Evolutionary conservation across 2,888 invertebrate genomes (phyloP).

Genomic region (Lithophane socia): DNA sequence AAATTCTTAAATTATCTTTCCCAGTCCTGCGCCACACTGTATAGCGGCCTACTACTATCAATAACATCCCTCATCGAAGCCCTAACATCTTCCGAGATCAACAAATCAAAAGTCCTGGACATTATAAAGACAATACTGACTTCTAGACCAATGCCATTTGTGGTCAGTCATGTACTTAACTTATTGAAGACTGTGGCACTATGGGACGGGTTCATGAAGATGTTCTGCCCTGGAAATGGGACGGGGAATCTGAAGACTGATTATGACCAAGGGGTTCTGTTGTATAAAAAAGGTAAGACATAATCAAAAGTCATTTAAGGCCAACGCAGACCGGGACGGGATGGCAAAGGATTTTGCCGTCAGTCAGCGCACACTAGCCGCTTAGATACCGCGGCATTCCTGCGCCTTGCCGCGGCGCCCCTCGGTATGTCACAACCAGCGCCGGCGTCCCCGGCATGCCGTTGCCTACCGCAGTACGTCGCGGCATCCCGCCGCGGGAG

Average conservation of each 20-base stretch:
- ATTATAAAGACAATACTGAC: slow-evolving; percentile 73
- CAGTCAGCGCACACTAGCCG: no score
- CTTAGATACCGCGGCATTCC: no score
- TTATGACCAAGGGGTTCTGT: slow-evolving; percentile 84
- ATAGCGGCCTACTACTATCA: slow-evolving; percentile 79
- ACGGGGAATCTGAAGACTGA: slow-evolving; percentile 81
- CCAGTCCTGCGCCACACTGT: slow-evolving; percentile 81
- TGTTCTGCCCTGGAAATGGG: slow-evolving; percentile 72
- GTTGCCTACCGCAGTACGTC: no score
- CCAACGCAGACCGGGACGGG: no score
- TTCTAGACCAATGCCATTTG: slow-evolving; percentile 78
- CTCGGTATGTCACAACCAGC: no score
- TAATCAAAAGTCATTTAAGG: no score
- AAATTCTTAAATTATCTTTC: no score
- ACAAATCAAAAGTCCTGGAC: slow-evolving; percentile 59
- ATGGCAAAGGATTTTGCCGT: no score
- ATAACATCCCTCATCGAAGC: slow-evolving; percentile 63
- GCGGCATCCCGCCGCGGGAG: no score
- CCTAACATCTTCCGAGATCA: slow-evolving; percentile 38
- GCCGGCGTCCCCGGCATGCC: no score
- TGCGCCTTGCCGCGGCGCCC: no score
- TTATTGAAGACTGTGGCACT: slow-evolving; percentile 66
- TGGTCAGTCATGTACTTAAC: slow-evolving; percentile 70
- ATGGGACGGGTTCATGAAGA: slow-evolving; percentile 62
- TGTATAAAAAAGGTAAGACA: slow-evolving; percentile 85